Conservation (phyloP, 2,113 vertebrate species). For the Mesocricetus auratus region DNA sequence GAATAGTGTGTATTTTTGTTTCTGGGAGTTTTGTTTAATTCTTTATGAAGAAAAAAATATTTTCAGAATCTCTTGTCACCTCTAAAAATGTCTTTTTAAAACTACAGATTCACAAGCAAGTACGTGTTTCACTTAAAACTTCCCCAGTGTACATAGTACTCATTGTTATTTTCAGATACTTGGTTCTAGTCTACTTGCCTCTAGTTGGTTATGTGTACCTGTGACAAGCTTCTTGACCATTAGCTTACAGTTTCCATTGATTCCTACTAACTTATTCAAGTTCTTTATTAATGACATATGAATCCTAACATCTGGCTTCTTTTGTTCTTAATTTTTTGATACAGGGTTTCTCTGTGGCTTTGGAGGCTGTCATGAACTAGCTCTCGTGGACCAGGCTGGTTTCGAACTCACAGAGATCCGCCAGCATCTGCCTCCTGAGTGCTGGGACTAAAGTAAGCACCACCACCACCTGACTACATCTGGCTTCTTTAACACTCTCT, state of each 20-base stretch:
- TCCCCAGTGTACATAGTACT: not conserved
- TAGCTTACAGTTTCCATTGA: not conserved
- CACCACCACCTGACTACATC: too few species aligned
- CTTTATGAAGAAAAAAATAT: slow-evolving; percentile 49
- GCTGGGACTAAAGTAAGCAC: too few species aligned
- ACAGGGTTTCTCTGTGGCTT: too few species aligned
- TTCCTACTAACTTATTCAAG: not conserved
- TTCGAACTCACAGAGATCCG: too few species aligned
- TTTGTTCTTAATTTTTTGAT: too few species aligned
- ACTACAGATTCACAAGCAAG: not conserved
- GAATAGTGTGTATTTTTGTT: slow-evolving; percentile 16
- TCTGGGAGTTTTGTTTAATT: not conserved
- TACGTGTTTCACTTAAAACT: not conserved
- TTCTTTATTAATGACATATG: not conserved
- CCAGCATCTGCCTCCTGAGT: too few species aligned
- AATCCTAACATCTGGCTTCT: not conserved
- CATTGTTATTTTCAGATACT: not conserved
- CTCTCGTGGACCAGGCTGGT: too few species aligned
- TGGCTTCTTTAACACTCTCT: not conserved
- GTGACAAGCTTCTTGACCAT: not conserved
- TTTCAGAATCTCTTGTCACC: not conserved
- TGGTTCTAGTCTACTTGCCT: not conserved
- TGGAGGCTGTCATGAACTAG: too few species aligned
- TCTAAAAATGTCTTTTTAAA: not conserved
- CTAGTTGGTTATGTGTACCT: not conserved